Base-by-base conservation (phyloP, 2,113 vertebrate genomes). In the Origma solitaria region DNA sequence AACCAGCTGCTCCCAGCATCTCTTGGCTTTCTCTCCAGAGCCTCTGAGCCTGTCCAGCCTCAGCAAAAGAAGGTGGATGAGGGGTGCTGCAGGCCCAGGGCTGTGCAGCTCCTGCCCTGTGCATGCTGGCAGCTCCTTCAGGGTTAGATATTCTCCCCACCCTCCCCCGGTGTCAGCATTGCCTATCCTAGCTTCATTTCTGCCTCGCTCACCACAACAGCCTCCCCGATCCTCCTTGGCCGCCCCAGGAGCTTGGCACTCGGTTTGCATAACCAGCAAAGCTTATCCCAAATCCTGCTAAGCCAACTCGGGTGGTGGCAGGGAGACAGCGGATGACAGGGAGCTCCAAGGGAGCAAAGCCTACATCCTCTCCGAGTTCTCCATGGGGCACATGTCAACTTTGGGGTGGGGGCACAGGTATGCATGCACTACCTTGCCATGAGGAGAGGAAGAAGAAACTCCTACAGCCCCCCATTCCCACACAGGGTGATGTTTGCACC, bases 271-370 rank as follows among this genome's bases (percentile, higher is more conserved):
- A 95, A 94, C 70, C 78, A 76, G 64, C 66, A 87, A 31, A 71
- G 73, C 90, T 93, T 81, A 38, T 78, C 50, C 84, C 71, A 93
- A 96, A 90, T 91, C 94, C 95, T 25, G 19, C 93, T 96, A 91
- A 94, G 95, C 88, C 90, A 81, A 9, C 53, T 84, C 0, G 11
- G 58, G n/a, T 3, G 72, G 87, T 57, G 87, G 31, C 25, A 0
- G 64, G 56, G 84, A 94, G 73, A 50, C 4, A 9, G 78, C 0
- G 0, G 73, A 24, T 70, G 65, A 61, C n/a, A 31, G 51, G 56
- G 64, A 86, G 64, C 58, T 62, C 47, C 42, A 11, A 11, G 47
- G 78, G 65, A 87, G 82, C 54, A 47, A 70, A 87, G 33, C 73
- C 88, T 47, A 9, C 6, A 1, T 65, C 44, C 35, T 71, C 65